These are phyloP conservation scores for Hirudinaria manillensis DNA, from an alignment of 2,888 invertebrate species.

Conservation along the genomic window DNA sequence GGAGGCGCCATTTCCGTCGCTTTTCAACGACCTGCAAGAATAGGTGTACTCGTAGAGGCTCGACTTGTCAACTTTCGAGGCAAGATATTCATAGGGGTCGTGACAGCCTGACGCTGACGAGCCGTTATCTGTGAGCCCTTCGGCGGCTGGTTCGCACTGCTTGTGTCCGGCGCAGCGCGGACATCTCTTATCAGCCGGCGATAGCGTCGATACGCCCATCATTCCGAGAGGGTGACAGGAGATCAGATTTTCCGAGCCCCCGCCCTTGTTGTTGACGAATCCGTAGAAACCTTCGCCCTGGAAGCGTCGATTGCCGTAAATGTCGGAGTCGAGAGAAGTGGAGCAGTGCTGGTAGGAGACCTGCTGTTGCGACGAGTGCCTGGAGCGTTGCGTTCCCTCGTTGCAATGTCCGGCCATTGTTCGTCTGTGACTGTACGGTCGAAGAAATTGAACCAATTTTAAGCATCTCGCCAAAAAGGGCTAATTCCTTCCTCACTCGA, in stretches of 20 bases:
- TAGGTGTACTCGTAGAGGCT: constrained; percentile 29
- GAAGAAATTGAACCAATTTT: too few species aligned
- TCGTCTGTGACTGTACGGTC: not conserved
- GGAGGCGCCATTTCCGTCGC: not conserved
- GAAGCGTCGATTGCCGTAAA: constrained; percentile 12
- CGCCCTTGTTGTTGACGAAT: constrained; percentile 6
- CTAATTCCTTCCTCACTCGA: not conserved
- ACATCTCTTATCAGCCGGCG: constrained; percentile 3
- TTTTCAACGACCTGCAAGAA: constrained; percentile 20
- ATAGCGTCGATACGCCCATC: not conserved
- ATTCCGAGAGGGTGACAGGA: constrained; percentile 16
- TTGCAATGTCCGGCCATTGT: not conserved
- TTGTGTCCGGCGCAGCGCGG: not conserved
- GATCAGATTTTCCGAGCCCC: constrained; percentile 1
- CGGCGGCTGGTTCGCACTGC: not conserved
- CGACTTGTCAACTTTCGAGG: not conserved
- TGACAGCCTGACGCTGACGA: not conserved
- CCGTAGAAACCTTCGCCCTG: constrained; percentile 3
- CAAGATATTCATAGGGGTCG: constrained; percentile 1
- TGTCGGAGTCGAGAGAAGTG: not conserved
- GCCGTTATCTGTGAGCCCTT: not conserved
- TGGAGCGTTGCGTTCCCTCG: not conserved
- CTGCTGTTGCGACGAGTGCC: not conserved
- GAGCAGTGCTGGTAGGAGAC: constrained; percentile 5
- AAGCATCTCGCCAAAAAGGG: too few species aligned